Conservation (phyloP, 2,797 vertebrate genomes). For the Muscicapa comitata region DNA sequence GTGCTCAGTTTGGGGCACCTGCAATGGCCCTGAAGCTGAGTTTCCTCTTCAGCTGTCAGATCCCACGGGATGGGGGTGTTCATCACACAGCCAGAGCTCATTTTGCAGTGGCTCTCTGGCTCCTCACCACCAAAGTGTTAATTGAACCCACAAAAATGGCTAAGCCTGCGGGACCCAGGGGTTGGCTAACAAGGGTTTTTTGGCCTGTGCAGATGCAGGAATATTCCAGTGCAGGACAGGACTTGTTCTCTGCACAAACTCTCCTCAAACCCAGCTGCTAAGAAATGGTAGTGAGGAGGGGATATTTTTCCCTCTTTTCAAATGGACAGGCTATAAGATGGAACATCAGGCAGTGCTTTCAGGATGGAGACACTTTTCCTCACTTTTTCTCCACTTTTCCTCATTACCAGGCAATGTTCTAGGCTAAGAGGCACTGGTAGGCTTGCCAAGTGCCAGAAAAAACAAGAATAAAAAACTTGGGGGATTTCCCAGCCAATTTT, state of each 20-base stretch:
- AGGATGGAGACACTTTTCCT: not conserved
- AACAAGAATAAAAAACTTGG: not conserved
- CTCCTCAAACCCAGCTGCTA: not conserved
- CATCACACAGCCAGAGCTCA: not conserved
- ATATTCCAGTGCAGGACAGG: not conserved
- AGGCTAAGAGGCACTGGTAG: accelerated
- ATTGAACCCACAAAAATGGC: conserved; percentile 2
- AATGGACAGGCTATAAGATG: not conserved
- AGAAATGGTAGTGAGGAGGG: not conserved
- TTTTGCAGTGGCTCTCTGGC: not conserved
- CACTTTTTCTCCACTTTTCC: not conserved
- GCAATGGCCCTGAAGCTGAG: not conserved
- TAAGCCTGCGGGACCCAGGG: not conserved
- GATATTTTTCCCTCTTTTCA: not conserved
- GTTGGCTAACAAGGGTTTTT: not conserved
- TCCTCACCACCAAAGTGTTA: not conserved
- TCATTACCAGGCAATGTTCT: not conserved
- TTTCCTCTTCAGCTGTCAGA: not conserved
- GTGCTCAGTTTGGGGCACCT: not conserved
- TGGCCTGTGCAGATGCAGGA: not conserved
- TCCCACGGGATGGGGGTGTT: not conserved
- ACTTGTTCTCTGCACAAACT: conserved; percentile 9
- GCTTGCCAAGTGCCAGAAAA: not conserved
- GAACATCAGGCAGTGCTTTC: not conserved
- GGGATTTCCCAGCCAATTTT: conserved; percentile 46